Evolutionary conservation across 2,797 vertebrate species (phyloP).

Genomic region (Amniataba percoides): DNA sequence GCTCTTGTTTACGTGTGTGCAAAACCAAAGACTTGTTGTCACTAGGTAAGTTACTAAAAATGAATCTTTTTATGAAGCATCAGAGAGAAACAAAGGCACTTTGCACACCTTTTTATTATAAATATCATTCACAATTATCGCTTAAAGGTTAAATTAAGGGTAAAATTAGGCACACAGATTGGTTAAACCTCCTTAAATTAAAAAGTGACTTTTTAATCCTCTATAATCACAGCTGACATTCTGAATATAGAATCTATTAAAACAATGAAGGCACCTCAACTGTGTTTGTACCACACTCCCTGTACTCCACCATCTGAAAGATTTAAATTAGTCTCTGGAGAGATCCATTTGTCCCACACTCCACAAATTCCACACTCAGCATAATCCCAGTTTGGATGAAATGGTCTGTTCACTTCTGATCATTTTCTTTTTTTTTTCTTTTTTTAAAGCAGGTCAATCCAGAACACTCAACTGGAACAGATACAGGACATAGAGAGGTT

Average conservation of each 20-base stretch:
- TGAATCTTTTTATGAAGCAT: too few species aligned
- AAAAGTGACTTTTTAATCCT: not conserved
- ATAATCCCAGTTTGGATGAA: slow-evolving; percentile 12
- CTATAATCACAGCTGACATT: not conserved
- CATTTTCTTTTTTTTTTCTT: too few species aligned
- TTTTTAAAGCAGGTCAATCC: not conserved
- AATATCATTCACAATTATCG: not conserved
- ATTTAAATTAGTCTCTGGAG: slow-evolving; percentile 1
- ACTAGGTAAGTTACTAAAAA: too few species aligned
- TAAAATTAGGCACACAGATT: not conserved
- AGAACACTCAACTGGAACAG: not conserved
- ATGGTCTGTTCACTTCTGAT: not conserved
- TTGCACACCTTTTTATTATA: not conserved
- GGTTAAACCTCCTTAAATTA: not conserved
- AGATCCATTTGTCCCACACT: slow-evolving; percentile 15
- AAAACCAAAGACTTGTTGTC: not conserved
- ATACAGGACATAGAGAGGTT: not conserved
- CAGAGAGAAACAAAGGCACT: too few species aligned
- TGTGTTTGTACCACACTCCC: slow-evolving; percentile 2
- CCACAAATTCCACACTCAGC: slow-evolving; percentile 6
- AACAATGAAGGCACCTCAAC: not conserved
- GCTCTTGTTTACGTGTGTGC: not conserved
- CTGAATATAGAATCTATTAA: not conserved
- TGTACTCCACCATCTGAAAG: not conserved
- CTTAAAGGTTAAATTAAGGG: not conserved